A percentile compares a stretch with the other conserved stretches of the same genome.
phyloP scores from a whole-genome alignment of 2,797 vertebrate species.

The Nyctalus aviator region DNA sequence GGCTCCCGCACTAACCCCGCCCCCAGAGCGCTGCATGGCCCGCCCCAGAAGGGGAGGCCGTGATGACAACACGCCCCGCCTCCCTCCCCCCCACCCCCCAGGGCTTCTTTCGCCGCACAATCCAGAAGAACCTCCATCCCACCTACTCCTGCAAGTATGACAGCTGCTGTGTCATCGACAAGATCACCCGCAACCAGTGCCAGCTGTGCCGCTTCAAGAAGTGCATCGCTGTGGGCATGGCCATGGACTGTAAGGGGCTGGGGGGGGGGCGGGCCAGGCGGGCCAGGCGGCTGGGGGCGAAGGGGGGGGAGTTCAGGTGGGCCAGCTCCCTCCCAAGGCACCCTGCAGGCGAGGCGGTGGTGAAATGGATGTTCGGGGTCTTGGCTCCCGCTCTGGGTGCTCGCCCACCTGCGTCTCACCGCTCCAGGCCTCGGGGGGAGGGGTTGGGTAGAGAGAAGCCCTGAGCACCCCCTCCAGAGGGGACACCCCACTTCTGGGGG shows the following conservation, averaged over 20 bases:
- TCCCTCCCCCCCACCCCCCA: constrained; percentile 75
- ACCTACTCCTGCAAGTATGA: constrained; percentile 98
- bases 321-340: not conserved
- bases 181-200: constrained; percentile 99
- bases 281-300: not conserved
- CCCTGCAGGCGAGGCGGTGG: not conserved
- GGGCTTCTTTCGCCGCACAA: constrained; percentile 99
- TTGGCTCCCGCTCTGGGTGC: not conserved
- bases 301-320: not conserved
- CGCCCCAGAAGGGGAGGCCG: not conserved
- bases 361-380: not conserved
- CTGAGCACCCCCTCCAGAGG: not conserved
- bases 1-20: not conserved
- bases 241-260: constrained; percentile 95
- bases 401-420: not conserved
- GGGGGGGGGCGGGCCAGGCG: not conserved
- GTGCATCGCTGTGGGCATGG: constrained; percentile 98
- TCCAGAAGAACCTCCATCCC: constrained; percentile 99
- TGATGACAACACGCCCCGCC: not conserved
- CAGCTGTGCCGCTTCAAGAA: constrained; percentile 99
- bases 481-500: not conserved
- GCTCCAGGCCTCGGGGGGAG: not conserved
- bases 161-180: constrained; percentile 98
- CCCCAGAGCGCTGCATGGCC: constrained; percentile 82
- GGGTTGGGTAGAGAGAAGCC: not conserved